Conservation (phyloP, 2,888 invertebrate genomes). For the Reticulitermes lucifugus region DNA sequence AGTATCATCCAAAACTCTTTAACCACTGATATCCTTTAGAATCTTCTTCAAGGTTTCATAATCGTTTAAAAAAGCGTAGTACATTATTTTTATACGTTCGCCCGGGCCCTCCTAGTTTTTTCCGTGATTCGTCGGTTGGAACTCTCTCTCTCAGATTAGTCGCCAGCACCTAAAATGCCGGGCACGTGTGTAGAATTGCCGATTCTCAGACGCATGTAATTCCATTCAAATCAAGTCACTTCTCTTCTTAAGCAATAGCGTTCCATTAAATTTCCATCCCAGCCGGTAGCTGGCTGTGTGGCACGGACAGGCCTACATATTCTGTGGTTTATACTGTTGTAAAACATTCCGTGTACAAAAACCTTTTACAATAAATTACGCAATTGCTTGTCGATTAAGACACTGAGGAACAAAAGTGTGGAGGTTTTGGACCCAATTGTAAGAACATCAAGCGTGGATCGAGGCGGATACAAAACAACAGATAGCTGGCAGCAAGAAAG, state of each 20-base stretch:
- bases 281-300: background rate
- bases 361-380: background rate
- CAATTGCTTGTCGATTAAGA: constrained; percentile 20
- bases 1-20: too few species aligned
- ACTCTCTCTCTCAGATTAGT: background rate
- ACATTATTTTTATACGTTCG: too few species aligned
- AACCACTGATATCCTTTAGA: too few species aligned
- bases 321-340: background rate
- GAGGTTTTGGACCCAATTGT: background rate
- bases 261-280: background rate
- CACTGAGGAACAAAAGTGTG: constrained; percentile 2
- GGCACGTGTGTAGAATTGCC: background rate
- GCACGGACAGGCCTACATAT: background rate
- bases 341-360: background rate
- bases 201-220: background rate
- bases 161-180: background rate
- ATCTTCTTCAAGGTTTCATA: too few species aligned
- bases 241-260: background rate
- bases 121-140: too few species aligned
- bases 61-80: too few species aligned
- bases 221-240: background rate
- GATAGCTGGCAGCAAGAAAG: background rate
- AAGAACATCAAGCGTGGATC: background rate
- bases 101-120: too few species aligned
- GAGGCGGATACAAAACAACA: background rate